These are phyloP conservation scores for Chelonoidis abingdonii DNA, from an alignment of 2,113 vertebrate genomes.

Conservation along the genomic window DNA sequence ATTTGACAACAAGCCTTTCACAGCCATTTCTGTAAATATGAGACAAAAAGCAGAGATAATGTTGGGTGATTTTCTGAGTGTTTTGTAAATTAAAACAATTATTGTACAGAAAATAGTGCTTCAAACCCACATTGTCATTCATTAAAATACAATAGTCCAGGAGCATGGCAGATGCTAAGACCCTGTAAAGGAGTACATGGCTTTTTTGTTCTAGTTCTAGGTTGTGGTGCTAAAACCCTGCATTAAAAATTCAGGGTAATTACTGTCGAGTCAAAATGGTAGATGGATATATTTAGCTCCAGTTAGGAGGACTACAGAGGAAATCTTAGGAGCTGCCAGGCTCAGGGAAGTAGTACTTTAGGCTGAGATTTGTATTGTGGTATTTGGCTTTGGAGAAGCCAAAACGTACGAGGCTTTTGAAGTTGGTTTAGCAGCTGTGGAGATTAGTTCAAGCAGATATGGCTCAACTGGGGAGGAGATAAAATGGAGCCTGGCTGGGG, in stretches of 20 bases:
- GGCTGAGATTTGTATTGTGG: neutral
- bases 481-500: neutral
- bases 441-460: neutral
- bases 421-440: neutral
- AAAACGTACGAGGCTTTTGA: neutral
- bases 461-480: neutral
- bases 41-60: neutral
- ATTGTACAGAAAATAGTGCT: neutral
- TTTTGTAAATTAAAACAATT: constrained; percentile 9
- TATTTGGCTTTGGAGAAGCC: neutral
- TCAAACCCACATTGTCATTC: neutral
- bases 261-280: neutral
- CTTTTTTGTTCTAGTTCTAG: neutral
- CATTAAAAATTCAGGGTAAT: neutral
- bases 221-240: neutral
- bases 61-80: neutral
- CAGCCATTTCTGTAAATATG: neutral
- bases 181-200: neutral
- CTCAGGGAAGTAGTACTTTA: neutral
- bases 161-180: neutral
- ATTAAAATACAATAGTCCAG: neutral
- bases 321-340: neutral
- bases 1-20: neutral
- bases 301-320: neutral
- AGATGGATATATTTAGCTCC: neutral